Evolutionary conservation across 2,888 invertebrate species (phyloP), one percentile per base, ranked within the genome.

Genomic region (Brachyopa scutellaris): DNA sequence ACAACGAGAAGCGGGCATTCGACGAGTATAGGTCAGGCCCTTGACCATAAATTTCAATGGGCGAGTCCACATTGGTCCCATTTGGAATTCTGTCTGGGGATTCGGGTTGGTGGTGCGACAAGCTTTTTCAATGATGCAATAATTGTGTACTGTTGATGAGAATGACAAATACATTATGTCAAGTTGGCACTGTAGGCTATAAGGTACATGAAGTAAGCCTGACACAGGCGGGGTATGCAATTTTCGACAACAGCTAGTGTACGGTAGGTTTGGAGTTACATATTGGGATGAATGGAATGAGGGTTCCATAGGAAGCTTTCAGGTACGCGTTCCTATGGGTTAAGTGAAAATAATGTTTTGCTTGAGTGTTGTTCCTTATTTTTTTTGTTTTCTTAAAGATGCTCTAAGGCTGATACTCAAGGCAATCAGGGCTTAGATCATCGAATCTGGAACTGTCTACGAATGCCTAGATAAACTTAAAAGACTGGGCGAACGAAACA

Each of bases 61-160:
- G 2, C 38, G 51, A 23, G 38, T 62, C 26, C 19, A 7, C 40
- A 9, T 59, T 29, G 13, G 47, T 33, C 19, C 6, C 29, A 29
- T 36, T 62, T n/a, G 64, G 38, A n/a, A 26, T 57, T 55, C 8
- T 57, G 62, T 33, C 38, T 26, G 42, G 38, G 33, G 19, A 29
- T 17, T 49, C 40, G 49, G 9, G 26, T 26, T 5, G 26, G 6
- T 26, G 26, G 26, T 26, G 57, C 53, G 15, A 9, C 26, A 31
- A 19, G 47, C 55, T 31, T 42, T 55, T 67, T 61, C 61, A 79
- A 49, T 74, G 74, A 67, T 40, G 69, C 67, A 62, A 62, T 80
- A 62, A 74, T 76, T 67, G 76, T 38, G 21, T 13, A 33, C 67
- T 64, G 66, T 57, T 74, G 66, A 40, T 57, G 57, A 72, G 21